These are phyloP conservation scores for Neoarius graeffei DNA, from an alignment of 2,113 vertebrate genomes.

Conservation along the genomic window DNA sequence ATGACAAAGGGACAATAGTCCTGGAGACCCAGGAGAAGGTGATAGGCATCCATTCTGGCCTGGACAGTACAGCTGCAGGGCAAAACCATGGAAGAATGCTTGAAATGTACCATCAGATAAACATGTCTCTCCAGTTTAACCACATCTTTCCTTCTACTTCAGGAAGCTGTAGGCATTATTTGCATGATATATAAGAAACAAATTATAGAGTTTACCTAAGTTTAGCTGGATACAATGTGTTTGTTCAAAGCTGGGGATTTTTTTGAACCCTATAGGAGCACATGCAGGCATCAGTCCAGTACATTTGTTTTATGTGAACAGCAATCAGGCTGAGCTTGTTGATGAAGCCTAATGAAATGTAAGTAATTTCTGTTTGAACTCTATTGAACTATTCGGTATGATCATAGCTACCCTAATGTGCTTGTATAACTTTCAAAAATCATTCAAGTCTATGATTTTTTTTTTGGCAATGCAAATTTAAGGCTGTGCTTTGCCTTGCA, in stretches of 20 bases:
- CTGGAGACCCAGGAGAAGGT: slow-evolving; percentile 29
- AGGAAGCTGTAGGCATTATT: slow-evolving; percentile 16
- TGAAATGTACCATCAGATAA: slow-evolving; percentile 54
- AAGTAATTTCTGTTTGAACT: not conserved
- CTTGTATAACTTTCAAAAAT: not conserved
- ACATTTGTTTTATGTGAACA: not conserved
- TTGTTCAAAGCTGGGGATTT: not conserved
- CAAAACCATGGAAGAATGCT: slow-evolving; percentile 37
- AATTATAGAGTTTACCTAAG: not conserved
- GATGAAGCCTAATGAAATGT: not conserved
- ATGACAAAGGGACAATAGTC: slow-evolving; percentile 47
- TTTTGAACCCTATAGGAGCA: not conserved
- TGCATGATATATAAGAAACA: not conserved
- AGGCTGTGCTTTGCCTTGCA: not conserved
- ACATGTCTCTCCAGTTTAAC: slow-evolving; percentile 44
- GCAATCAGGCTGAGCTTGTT: not conserved
- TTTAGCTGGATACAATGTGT: not conserved
- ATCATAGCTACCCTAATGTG: not conserved
- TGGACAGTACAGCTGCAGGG: slow-evolving; percentile 52
- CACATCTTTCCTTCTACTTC: slow-evolving; percentile 25
- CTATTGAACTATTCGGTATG: not conserved
- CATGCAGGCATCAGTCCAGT: not conserved
- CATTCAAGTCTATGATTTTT: not conserved
- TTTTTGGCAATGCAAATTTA: not conserved
- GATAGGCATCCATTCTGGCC: slow-evolving; percentile 55